Evolutionary conservation across 2,113 vertebrate genomes (phyloP).

Genomic region (Esox niger): DNA sequence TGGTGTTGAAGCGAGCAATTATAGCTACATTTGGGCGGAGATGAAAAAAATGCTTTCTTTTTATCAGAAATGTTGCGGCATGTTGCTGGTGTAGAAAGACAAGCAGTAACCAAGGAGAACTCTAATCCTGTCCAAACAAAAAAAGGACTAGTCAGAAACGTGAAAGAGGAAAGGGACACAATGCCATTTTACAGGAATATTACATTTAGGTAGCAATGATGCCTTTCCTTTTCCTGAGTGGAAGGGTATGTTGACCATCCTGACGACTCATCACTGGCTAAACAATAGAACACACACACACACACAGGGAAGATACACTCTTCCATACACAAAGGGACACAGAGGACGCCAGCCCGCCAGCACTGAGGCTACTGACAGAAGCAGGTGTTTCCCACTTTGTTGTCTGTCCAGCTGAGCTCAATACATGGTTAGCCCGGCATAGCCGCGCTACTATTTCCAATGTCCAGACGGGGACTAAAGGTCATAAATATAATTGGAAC

Average conservation of each 20-base stretch:
- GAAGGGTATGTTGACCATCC: conserved; percentile 8
- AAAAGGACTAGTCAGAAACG: too few species aligned
- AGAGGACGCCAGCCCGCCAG: conserved; percentile 22
- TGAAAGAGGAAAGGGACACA: too few species aligned
- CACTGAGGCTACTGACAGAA: conserved; percentile 29
- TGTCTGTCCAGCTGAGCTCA: conserved; percentile 30
- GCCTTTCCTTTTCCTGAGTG: conserved; percentile 48
- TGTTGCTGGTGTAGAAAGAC: too few species aligned
- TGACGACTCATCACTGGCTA: conserved; percentile 24
- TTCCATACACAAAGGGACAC: background rate
- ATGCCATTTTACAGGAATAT: too few species aligned
- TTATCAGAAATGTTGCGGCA: too few species aligned
- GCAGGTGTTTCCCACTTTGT: conserved; percentile 68
- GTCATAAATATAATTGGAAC: conserved; percentile 55
- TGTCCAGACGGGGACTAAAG: conserved; percentile 28
- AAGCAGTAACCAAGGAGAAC: too few species aligned
- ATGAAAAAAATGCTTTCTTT: too few species aligned
- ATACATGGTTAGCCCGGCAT: conserved; percentile 18
- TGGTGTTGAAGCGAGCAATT: too few species aligned
- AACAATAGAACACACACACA: conserved; percentile 39
- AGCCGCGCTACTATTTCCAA: conserved; percentile 44
- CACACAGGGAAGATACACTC: background rate
- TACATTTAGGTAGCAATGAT: conserved; percentile 28
- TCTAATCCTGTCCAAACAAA: too few species aligned
- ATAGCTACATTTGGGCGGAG: too few species aligned